Evolutionary conservation across 2,797 vertebrate genomes (phyloP).

Genomic region (Epinephelus malabaricus): DNA sequence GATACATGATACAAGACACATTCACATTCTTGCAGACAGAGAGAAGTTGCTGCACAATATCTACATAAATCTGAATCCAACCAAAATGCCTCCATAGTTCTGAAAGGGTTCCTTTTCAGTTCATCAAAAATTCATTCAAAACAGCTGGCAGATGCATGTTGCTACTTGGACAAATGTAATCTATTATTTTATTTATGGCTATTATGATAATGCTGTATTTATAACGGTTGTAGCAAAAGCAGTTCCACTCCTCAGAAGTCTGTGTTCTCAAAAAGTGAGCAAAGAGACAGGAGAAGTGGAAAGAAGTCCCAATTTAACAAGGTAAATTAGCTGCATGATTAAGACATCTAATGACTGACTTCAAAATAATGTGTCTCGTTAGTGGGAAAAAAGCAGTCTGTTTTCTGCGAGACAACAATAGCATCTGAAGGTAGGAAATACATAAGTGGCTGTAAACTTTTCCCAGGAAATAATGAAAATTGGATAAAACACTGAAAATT

Average conservation of each 20-base stretch:
- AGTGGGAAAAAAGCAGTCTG: neutral
- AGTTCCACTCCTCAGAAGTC: neutral
- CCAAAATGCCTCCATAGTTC: neutral
- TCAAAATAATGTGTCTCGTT: conserved; percentile 16
- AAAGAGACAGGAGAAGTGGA: neutral
- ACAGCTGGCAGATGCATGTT: neutral
- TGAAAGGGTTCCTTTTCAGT: neutral
- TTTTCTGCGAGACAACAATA: conserved; percentile 1
- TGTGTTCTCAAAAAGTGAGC: neutral
- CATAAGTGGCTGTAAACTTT: neutral
- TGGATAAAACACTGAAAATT: neutral
- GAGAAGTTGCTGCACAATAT: neutral
- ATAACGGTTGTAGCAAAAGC: neutral
- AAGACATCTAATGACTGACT: conserved; percentile 24
- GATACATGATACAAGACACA: rapidly evolving
- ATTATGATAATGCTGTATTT: conserved; percentile 8
- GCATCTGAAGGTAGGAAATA: neutral
- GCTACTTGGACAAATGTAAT: neutral
- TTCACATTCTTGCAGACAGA: neutral
- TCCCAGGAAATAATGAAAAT: conserved; percentile 12
- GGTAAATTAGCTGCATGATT: conserved; percentile 32
- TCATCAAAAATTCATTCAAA: neutral
- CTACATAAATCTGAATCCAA: neutral
- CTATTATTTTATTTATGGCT: neutral
- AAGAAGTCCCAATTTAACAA: conserved; percentile 17